phyloP scores from a whole-genome alignment of 2,113 vertebrate genomes.

The Daboia siamensis region DNA sequence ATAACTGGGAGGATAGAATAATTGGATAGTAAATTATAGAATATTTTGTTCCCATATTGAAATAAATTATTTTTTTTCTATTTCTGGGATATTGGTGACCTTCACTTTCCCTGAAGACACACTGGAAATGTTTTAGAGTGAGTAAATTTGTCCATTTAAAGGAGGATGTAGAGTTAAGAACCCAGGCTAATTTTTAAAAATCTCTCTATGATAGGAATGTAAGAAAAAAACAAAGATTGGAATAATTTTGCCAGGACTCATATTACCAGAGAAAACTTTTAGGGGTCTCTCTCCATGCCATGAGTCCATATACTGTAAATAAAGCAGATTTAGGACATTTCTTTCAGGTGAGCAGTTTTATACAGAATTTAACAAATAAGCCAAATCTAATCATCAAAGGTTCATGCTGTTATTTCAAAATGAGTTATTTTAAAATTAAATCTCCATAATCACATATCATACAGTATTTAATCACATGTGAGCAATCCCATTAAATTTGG shows the following conservation, averaged over 20 bases:
- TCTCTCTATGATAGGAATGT: not conserved
- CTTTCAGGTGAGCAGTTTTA: not conserved
- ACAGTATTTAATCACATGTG: not conserved
- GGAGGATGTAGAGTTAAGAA: not conserved
- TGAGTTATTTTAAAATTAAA: not conserved
- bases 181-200: conserved; percentile 3
- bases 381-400: not conserved
- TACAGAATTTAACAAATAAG: not conserved
- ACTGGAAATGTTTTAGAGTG: conserved; percentile 15
- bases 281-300: not conserved
- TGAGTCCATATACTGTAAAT: not conserved
- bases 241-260: not conserved
- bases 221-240: not conserved
- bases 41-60: not conserved
- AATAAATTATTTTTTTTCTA: not conserved
- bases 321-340: not conserved
- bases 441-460: not conserved
- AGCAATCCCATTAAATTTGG: not conserved
- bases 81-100: not conserved
- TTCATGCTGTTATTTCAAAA: not conserved
- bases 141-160: not conserved
- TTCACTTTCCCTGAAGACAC: not conserved
- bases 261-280: not conserved
- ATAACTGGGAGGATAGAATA: not conserved
- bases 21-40: not conserved